Evolutionary conservation across 2,888 invertebrate species (phyloP).

Genomic region (Tetanocera ferruginea): DNA sequence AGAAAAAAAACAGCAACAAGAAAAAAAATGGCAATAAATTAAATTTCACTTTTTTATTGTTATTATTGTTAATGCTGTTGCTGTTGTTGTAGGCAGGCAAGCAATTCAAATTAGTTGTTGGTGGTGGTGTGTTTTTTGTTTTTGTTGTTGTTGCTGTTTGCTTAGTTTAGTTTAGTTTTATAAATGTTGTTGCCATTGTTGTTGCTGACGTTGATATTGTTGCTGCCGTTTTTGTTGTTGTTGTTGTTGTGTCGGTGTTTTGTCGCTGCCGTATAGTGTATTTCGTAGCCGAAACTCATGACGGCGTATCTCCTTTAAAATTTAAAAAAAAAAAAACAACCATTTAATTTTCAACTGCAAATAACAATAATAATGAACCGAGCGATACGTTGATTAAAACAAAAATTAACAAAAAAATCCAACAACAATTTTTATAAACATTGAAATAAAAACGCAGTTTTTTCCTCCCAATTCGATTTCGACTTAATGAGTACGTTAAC

Average conservation of each 20-base stretch:
- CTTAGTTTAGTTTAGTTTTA: neutral
- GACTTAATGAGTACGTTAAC: slow-evolving; percentile 32
- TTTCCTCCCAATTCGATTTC: neutral
- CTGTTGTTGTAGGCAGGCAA: slow-evolving; percentile 4
- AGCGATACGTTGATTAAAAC: neutral
- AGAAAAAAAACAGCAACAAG: slow-evolving; percentile 28
- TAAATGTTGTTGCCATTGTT: slow-evolving; percentile 20
- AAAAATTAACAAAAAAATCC: neutral
- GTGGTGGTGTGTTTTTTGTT: neutral
- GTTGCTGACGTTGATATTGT: slow-evolving; percentile 22
- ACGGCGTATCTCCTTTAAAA: slow-evolving; percentile 32
- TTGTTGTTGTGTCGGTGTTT: slow-evolving; percentile 35
- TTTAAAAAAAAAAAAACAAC: neutral
- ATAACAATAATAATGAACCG: neutral
- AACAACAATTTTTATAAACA: slow-evolving; percentile 20
- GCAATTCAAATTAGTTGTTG: slow-evolving; percentile 22
- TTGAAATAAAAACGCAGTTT: slow-evolving; percentile 14
- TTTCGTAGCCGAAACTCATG: slow-evolving; percentile 16
- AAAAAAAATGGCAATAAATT: slow-evolving; percentile 4
- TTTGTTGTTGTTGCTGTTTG: slow-evolving; percentile 11
- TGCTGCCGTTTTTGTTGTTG: slow-evolving; percentile 33
- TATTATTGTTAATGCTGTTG: slow-evolving; percentile 38
- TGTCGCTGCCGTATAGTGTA: slow-evolving; percentile 23
- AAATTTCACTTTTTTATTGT: slow-evolving; percentile 27
- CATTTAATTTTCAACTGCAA: slow-evolving; percentile 14